Base-by-base conservation (phyloP, 2,797 vertebrate species). In the Clarias pachynema region DNA sequence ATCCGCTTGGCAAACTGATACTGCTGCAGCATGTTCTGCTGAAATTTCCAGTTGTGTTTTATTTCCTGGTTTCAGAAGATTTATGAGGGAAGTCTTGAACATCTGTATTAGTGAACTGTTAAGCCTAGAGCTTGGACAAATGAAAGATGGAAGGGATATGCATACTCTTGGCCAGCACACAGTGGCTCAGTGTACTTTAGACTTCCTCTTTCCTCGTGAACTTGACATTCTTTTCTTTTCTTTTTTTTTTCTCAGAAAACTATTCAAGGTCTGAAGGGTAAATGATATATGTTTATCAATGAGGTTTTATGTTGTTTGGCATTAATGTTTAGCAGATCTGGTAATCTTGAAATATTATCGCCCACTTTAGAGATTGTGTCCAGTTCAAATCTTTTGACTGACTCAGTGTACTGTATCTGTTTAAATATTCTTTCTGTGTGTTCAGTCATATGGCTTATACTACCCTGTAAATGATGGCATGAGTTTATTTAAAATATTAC, bases 31-130 rank as follows among this genome's bases (percentile, higher is more conserved):
- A 73, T 79, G 85, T 90, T 79, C 80, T 84, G 80, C 72, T 82
- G 57, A 86, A 84, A 74, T 85, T 63, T 88, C 75, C 79, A 79
- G 74, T 86, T 88, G 78, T 75, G 80, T 84, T 82, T 66, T 87
- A 83, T 83, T 84, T 87, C 81, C 69, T 84, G 84, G 80, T 84
- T 87, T 81, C 7, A 29, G 44, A 57, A 89, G 83, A 89, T 90
- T 88, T 89, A 89, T 72, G 81, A 81, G 78, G 57, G 57, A 86
- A 84, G 29, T 8, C 84, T 14, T 85, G 83, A 86, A 88, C 87
- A 86, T 88, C 87, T 89, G 87, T 87, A 85, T 90, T 87, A 88
- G 87, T 87, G 83, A 74, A 80, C 83, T 83, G 81, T 86, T 77
- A 85, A 81, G 26, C 72, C 53, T 63, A 68, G 79, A 69, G 72